Evolutionary conservation across 2,888 invertebrate species (phyloP), one percentile per base, ranked within the genome.

Genomic region (Ennomos erosarius): DNA sequence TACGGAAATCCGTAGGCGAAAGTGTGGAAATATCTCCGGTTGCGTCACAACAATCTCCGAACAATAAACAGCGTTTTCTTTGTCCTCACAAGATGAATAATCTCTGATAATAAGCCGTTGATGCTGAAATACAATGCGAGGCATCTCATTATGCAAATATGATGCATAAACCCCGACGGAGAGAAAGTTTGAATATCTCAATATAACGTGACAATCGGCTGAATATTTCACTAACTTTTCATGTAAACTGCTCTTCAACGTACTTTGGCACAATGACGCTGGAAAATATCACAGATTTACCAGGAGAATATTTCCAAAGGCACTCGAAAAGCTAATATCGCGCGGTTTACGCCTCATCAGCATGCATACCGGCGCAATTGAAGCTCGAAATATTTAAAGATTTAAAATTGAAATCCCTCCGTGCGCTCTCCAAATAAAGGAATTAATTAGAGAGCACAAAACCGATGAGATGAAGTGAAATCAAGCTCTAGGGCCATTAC

Each of bases 151-250:
- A 87, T 89, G 88, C 75, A 87, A 85, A 89, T 87, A 69, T 82
- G 74, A 86, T 88, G 83, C 85, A 85, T 79, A 87, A 85, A 81
- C 79, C 75, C 73, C 78, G 77, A 63, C 75, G 64, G 72, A 75
- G 80, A 74, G 86, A 89, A 88, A 89, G 87, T 88, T 87, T 79
- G 81, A 85, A 90, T 86, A 84, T 85, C 83, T 85, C 85, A 86
- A 89, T 87, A 86, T 86, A 85, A 86, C 85, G 85, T 86, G 88
- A 88, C 87, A 88, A 88, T 88, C 79, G 85, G 77, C 81, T 84
- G 84, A 87, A 90, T 87, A 88, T 90, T 85, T 88, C 85, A 85
- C 84, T 79, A 83, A 85, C 82, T 87, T 88, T 85, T 78, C 84
- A 90, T 89, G 85, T 87, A 88, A 90, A 90, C 87, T 69, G 80